A percentile compares a stretch with the other conserved stretches of the same genome.
phyloP scores from a whole-genome alignment of 2,113 vertebrate genomes.

The Mastomys natalensis region DNA sequence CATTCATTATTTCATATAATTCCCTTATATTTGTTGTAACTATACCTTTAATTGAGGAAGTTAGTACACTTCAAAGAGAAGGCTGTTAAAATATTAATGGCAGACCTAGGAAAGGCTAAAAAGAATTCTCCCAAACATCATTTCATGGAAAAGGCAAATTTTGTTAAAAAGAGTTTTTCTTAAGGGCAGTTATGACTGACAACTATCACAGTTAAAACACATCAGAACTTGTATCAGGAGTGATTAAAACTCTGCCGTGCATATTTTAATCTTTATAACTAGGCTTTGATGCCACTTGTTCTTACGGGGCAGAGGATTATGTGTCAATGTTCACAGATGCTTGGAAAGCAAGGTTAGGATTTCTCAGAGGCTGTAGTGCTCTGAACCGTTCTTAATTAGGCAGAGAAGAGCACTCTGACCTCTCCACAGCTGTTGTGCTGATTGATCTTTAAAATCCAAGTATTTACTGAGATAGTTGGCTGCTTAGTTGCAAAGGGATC shows the following conservation, averaged over 20 bases:
- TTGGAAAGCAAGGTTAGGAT: not conserved
- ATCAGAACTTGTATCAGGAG: not conserved
- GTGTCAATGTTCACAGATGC: not conserved
- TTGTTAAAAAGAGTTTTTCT: not conserved
- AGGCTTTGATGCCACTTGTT: not conserved
- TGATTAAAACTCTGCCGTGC: not conserved
- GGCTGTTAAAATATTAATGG: not conserved
- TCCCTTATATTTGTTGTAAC: not conserved
- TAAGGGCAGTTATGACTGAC: not conserved
- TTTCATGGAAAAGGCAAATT: not conserved
- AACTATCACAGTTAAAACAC: not conserved
- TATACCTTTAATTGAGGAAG: not conserved
- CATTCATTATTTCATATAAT: not conserved
- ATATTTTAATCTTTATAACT: not conserved
- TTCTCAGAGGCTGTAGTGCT: not conserved
- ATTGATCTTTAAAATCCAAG: not conserved
- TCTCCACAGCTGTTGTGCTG: fast-evolving
- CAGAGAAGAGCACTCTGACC: not conserved
- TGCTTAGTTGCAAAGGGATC: not conserved
- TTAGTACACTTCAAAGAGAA: not conserved
- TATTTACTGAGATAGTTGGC: not conserved
- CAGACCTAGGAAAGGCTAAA: not conserved
- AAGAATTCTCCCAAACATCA: not conserved
- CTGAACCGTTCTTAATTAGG: not conserved
- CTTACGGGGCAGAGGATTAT: not conserved